Conservation (phyloP, 2,888 invertebrate species). For the Drosophila rellima region DNA sequence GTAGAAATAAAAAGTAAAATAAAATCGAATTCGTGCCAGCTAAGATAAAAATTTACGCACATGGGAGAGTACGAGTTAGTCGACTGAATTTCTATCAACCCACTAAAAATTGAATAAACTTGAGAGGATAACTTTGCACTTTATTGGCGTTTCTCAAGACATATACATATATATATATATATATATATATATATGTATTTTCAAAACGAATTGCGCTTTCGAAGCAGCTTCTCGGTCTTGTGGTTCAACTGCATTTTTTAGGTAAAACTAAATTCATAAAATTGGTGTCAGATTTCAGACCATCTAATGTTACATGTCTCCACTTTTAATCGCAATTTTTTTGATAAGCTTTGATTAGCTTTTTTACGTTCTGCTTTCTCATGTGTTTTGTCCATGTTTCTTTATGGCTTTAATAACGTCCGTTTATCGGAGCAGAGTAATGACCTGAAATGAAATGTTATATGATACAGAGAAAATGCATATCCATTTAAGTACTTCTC, state of each 20-base stretch:
- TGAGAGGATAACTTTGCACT: conserved; percentile 13
- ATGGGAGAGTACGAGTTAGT: conserved; percentile 20
- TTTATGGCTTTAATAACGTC: conserved; percentile 45
- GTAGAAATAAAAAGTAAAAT: conserved; percentile 57
- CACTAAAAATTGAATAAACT: conserved; percentile 48
- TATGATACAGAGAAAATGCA: conserved; percentile 35
- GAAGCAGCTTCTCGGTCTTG: no score
- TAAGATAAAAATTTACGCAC: conserved; percentile 59
- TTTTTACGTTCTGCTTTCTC: neutral
- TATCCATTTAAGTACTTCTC: conserved; percentile 35
- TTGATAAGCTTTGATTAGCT: neutral
- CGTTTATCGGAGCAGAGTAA: conserved; percentile 23
- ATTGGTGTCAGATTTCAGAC: neutral
- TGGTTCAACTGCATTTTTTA: neutral
- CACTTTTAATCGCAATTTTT: conserved; percentile 31
- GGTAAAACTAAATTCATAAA: neutral
- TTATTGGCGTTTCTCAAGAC: conserved; percentile 5
- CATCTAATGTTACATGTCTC: conserved; percentile 32
- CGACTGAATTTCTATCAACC: conserved; percentile 18
- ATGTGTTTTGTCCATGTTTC: conserved; percentile 2
- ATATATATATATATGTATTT: no score
- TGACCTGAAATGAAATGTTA: conserved; percentile 43
- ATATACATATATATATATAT: no score
- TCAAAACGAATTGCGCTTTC: no score
- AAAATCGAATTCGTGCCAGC: conserved; percentile 63